A percentile compares a stretch with the other conserved stretches of the same genome.
Evolutionary conservation across 2,888 invertebrate species (phyloP).

Genomic region (Callyntrura sp.): DNA sequence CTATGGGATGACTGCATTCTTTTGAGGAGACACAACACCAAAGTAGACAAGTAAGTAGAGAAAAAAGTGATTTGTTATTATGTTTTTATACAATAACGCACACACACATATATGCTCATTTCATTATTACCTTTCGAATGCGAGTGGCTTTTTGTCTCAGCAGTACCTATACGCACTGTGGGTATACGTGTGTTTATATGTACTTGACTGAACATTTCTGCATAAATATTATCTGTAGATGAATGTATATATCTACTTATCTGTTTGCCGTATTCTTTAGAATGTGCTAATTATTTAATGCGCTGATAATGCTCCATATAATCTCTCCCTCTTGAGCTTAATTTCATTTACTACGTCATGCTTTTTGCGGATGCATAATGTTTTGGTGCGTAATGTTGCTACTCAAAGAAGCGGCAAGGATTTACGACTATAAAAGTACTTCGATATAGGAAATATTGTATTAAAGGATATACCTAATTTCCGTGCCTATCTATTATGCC

Average conservation of each 20-base stretch:
- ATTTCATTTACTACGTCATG: conserved; percentile 13
- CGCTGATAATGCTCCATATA: conserved; percentile 59
- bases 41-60: conserved; percentile 53
- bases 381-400: neutral
- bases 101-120: too few relatives aligned
- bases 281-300: conserved; percentile 70
- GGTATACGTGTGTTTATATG: too few relatives aligned
- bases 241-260: neutral
- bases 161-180: too few relatives aligned
- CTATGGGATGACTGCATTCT: conserved; percentile 13
- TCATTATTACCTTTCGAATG: neutral
- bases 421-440: neutral
- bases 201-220: too few relatives aligned
- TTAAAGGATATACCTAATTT: neutral
- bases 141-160: neutral
- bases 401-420: neutral
- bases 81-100: conserved; percentile 21
- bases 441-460: neutral
- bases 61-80: conserved; percentile 55
- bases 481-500: neutral
- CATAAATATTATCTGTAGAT: neutral
- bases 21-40: conserved; percentile 29
- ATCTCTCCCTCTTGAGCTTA: conserved; percentile 44
- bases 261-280: conserved; percentile 41
- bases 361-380: neutral